Evolutionary conservation across 2,113 vertebrate genomes (phyloP), one percentile per base, ranked within the genome.

Genomic region (Salvelinus namaycush): DNA sequence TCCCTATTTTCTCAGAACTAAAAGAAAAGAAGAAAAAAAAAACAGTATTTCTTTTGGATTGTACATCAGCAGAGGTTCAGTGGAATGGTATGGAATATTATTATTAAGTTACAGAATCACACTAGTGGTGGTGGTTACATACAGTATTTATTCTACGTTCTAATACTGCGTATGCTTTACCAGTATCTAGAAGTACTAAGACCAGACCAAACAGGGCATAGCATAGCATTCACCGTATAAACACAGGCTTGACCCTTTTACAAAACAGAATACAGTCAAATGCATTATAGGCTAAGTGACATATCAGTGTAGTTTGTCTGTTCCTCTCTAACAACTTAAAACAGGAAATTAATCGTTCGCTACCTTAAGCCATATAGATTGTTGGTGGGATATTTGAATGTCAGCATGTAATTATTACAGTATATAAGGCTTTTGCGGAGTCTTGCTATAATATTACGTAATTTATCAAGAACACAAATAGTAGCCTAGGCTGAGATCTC

Each of bases 21-120:
- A 85, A 86, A 26, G 7, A 12, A 69, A 68, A 59, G 7, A 31
- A 31, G 48, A 71, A 70, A 77, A 74, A 70, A 14, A 12, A n/a
- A 60, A 81, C 70, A 75, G 5, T 26, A 26, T 80, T 76, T 54
- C 78, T 79, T 83, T 82, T 44, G 80, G 86, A 88, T 90, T 88
- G 89, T 90, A 88, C 88, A 83, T 85, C 87, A 84, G 84, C 89
- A 87, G 83, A 76, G 77, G 75, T 64, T 79, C 69, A 76, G 78
- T 82, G 76, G 65, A 78, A 74, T 59, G 70, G 77, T 69, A 79
- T 67, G 34, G 31, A 9, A 31, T 14, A 69, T 11, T 44, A 34
- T 31, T 16, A 26, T 31, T 49, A 49, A 51, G 68, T 71, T 76
- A 59, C 72, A 79, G 66, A 78, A 76, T 75, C 80, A 85, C 76